These are phyloP conservation scores for Eulithis testata DNA, from an alignment of 2,888 invertebrate species.

Conservation along the genomic window DNA sequence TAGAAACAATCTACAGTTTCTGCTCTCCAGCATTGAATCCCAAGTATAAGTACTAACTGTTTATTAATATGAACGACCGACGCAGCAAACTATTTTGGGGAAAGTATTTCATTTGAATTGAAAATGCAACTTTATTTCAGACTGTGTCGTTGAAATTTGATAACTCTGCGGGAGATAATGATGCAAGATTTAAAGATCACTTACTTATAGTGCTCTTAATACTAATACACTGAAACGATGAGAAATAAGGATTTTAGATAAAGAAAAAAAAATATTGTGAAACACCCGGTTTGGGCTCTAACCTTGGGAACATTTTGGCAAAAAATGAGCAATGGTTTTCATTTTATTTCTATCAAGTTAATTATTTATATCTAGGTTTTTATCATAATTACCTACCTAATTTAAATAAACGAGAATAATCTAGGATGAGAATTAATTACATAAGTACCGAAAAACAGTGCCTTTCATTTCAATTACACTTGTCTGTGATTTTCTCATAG, in stretches of 20 bases:
- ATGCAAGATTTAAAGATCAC: neutral
- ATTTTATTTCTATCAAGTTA: neutral
- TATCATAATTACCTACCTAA: neutral
- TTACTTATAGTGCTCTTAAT: too few relatives aligned
- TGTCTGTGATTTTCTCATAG: too few relatives aligned
- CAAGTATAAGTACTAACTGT: neutral
- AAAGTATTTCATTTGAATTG: too few relatives aligned
- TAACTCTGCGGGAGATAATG: constrained; percentile 3
- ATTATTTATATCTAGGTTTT: neutral
- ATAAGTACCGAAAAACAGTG: too few relatives aligned
- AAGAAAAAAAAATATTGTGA: too few relatives aligned
- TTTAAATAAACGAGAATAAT: neutral
- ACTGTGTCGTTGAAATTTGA: constrained; percentile 2
- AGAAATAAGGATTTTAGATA: too few relatives aligned
- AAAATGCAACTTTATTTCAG: too few relatives aligned
- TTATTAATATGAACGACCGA: constrained; percentile 6
- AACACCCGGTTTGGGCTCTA: too few relatives aligned
- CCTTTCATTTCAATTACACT: too few relatives aligned
- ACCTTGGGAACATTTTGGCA: neutral
- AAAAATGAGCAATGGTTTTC: neutral
- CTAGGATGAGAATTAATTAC: neutral
- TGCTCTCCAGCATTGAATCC: too few relatives aligned
- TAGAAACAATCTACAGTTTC: too few relatives aligned
- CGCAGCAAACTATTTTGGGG: constrained; percentile 19
- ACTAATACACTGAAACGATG: too few relatives aligned